phyloP scores from a whole-genome alignment of 1,140 invertebrate genomes.

The Papilio polytes region DNA sequence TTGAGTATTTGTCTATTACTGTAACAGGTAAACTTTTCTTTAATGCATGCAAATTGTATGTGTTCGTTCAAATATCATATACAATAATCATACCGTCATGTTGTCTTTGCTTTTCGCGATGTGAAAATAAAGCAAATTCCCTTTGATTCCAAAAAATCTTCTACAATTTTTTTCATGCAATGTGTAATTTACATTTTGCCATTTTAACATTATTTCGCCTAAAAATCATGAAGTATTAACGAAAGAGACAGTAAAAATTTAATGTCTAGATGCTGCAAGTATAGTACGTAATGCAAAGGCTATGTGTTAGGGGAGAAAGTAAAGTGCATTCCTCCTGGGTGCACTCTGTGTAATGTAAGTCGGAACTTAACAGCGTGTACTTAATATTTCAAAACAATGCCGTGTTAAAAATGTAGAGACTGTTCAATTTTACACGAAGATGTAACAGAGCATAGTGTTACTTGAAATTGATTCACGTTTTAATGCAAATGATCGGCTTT shows the following conservation, averaged over 20 bases:
- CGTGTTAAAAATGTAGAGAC: not conserved
- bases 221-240: not conserved
- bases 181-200: not conserved
- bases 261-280: not conserved
- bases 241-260: not conserved
- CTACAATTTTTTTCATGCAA: not conserved
- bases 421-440: not conserved
- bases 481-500: not conserved
- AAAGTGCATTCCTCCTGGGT: slow-evolving; percentile 31
- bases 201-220: not conserved
- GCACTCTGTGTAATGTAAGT: slow-evolving; percentile 31
- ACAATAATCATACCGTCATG: not conserved
- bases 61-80: not conserved
- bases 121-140: not conserved
- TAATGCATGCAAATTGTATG: not conserved
- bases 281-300: not conserved
- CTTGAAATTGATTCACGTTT: not conserved
- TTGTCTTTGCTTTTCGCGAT: not conserved
- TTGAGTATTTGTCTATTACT: not conserved
- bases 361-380: not conserved
- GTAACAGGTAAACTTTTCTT: not conserved
- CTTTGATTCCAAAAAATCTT: too few relatives aligned
- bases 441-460: not conserved
- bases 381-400: slow-evolving; percentile 14
- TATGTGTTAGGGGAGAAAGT: slow-evolving; percentile 18